A percentile compares a stretch with the other conserved stretches of the same genome.
phyloP scores from a whole-genome alignment of 2,888 invertebrate species.

The Brenthis ino region DNA sequence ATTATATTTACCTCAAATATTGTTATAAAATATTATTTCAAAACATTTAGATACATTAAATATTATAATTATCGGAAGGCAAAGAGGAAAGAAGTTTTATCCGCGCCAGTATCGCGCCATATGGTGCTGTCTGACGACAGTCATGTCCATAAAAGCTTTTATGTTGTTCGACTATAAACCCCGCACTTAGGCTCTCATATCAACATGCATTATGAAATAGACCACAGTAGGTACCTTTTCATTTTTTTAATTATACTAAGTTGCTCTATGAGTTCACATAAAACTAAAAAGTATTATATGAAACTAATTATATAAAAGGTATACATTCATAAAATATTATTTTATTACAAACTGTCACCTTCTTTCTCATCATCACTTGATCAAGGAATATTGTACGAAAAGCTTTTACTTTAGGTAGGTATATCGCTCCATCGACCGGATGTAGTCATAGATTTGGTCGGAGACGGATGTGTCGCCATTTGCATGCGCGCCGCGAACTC shows the following conservation, averaged over 20 bases:
- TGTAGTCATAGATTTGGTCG: constrained; percentile 63
- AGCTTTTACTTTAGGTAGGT: constrained; percentile 40
- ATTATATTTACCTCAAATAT: neutral
- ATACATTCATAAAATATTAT: too few relatives aligned
- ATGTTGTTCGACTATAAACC: constrained; percentile 58
- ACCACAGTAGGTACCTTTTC: constrained; percentile 17
- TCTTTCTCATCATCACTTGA: constrained; percentile 2
- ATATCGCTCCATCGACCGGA: constrained; percentile 59
- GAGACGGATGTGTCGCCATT: constrained; percentile 73
- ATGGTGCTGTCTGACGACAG: constrained; percentile 64
- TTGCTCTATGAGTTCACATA: neutral
- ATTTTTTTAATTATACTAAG: constrained; percentile 15
- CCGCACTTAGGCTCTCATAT: constrained; percentile 42
- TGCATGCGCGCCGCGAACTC: constrained; percentile 66
- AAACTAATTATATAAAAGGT: too few relatives aligned
- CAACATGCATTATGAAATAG: constrained; percentile 29
- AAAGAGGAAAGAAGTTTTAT: constrained; percentile 44
- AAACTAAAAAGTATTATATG: too few relatives aligned
- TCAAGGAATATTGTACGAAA: constrained; percentile 36
- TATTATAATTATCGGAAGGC: constrained; percentile 5
- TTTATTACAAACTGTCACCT: neutral
- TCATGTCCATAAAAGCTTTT: constrained; percentile 75
- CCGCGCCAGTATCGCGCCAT: constrained; percentile 67
- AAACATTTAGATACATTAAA: neutral
- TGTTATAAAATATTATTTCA: constrained; percentile 12